Conservation (phyloP, 2,113 vertebrate species). For the Hippolais icterina region DNA sequence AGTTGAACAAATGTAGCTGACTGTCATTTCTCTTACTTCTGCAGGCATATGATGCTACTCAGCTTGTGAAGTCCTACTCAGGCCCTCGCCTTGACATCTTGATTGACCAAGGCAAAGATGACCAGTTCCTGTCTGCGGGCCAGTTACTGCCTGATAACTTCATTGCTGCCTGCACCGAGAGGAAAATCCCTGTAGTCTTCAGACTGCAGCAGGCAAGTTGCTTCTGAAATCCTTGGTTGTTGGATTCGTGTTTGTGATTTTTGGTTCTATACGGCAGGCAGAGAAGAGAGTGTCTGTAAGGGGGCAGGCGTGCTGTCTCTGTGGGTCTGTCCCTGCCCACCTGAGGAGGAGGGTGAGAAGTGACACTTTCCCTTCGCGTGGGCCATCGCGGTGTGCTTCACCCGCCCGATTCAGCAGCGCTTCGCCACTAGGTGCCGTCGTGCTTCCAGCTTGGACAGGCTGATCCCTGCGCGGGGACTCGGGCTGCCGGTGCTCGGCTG, state of each 20-base stretch:
- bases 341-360: not conserved
- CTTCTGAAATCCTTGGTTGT: not conserved
- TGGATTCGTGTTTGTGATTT: not conserved
- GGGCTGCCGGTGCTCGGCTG: not conserved
- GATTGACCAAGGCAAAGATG: constrained; percentile 94
- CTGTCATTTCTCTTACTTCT: not conserved
- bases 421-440: not conserved
- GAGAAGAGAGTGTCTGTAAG: not conserved
- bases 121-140: constrained; percentile 89
- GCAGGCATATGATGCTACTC: constrained; percentile 88
- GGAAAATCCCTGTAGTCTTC: constrained; percentile 90
- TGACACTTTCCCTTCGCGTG: accelerated
- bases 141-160: constrained; percentile 94
- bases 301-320: not conserved
- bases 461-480: accelerated
- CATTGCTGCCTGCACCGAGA: constrained; percentile 89
- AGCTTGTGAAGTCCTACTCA: constrained; percentile 81
- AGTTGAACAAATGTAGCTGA: accelerated
- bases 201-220: constrained; percentile 89
- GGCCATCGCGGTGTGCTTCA: accelerated
- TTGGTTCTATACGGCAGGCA: not conserved
- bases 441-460: not conserved
- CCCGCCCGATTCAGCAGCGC: not conserved
- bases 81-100: constrained; percentile 88
- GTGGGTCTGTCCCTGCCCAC: not conserved